phyloP scores from a whole-genome alignment of 2,888 invertebrate genomes.

The Stenichneumon culpator region DNA sequence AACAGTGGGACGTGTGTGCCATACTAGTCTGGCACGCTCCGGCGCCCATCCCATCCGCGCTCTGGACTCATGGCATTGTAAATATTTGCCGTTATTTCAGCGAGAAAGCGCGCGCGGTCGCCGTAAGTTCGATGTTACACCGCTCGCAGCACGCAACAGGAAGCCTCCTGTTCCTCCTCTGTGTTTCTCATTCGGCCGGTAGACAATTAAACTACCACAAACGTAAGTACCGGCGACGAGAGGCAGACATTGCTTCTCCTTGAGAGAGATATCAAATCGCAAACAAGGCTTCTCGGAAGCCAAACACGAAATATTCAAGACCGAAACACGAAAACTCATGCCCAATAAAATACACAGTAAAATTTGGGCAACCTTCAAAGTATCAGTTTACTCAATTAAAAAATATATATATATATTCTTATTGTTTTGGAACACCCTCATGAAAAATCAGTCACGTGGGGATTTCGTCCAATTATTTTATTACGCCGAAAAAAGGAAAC shows the following conservation, averaged over 20 bases:
- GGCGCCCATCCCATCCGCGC: conserved; percentile 14
- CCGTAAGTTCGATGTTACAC: conserved; percentile 32
- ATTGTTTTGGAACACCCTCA: too few species aligned
- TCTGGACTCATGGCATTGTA: conserved; percentile 59
- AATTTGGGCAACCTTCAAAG: neutral
- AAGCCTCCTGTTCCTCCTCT: conserved; percentile 38
- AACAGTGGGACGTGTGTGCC: conserved; percentile 25
- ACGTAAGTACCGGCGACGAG: neutral
- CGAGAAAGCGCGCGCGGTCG: conserved; percentile 63
- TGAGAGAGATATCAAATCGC: conserved; percentile 6
- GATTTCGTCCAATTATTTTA: too few species aligned
- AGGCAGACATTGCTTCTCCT: neutral
- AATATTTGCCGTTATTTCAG: conserved; percentile 74
- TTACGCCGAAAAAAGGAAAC: too few species aligned
- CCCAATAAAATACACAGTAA: neutral
- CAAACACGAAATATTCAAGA: neutral
- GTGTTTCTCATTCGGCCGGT: conserved; percentile 34
- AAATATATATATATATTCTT: too few species aligned
- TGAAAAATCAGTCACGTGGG: too few species aligned
- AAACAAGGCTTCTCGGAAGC: neutral
- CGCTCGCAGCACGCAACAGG: conserved; percentile 55
- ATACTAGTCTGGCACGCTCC: conserved; percentile 40
- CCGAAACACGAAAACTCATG: neutral
- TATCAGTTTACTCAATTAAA: too few species aligned
- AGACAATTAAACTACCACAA: conserved; percentile 11